These are phyloP conservation scores for Drosophila mayri DNA, from an alignment of 1,140 invertebrate genomes.

Conservation along the genomic window DNA sequence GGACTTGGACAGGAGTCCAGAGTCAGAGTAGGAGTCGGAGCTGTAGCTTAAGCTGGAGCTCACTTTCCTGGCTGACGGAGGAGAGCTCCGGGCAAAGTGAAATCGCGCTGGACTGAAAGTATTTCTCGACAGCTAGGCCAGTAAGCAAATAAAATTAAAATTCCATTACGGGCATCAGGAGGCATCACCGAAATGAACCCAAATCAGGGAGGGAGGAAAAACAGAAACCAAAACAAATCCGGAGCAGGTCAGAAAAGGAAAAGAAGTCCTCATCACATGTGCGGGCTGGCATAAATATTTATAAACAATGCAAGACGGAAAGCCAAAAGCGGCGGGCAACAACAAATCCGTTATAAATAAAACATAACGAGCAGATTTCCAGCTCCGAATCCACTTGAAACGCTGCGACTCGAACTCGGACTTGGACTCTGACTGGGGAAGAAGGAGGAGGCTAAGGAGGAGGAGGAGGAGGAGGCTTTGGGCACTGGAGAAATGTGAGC, in stretches of 20 bases:
- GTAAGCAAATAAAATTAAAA: slow-evolving; percentile 67
- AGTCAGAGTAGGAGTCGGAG: neutral
- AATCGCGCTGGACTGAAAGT: slow-evolving; percentile 28
- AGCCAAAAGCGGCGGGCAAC: slow-evolving; percentile 42
- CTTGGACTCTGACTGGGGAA: slow-evolving; percentile 1
- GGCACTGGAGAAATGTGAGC: slow-evolving; percentile 49
- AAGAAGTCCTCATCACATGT: slow-evolving; percentile 22
- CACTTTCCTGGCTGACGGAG: neutral
- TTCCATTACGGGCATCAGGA: slow-evolving; percentile 50
- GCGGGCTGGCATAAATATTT: slow-evolving; percentile 67
- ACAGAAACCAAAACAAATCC: slow-evolving; percentile 8
- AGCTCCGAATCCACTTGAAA: slow-evolving; percentile 67
- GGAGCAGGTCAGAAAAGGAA: slow-evolving; percentile 52
- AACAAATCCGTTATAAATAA: slow-evolving; percentile 81
- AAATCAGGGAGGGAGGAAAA: slow-evolving; percentile 26
- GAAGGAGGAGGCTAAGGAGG: neutral
- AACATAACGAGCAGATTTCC: slow-evolving; percentile 71
- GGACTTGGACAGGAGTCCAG: neutral
- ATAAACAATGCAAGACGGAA: slow-evolving; percentile 63
- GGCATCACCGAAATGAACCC: slow-evolving; percentile 48
- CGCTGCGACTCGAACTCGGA: slow-evolving; percentile 21
- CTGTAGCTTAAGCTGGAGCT: slow-evolving; percentile 4
- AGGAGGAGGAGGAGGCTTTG: neutral
- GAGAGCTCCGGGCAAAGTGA: slow-evolving; percentile 23
- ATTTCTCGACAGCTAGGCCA: slow-evolving; percentile 10